Evolutionary conservation across 1,140 invertebrate genomes (phyloP), one percentile per base, ranked within the genome.

Genomic region (Heliconius himera): DNA sequence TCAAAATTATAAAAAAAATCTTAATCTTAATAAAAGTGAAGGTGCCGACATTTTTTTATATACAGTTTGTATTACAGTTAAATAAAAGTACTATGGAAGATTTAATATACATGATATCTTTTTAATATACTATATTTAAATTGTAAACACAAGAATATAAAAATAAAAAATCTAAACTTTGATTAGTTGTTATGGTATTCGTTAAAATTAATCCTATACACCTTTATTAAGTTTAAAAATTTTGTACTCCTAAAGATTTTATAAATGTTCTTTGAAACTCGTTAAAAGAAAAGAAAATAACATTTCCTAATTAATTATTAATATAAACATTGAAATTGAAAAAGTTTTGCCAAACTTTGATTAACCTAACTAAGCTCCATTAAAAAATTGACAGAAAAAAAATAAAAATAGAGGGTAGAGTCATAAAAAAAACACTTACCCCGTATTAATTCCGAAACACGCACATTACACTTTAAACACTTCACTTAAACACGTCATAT

Each of bases 381-480:
- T 18, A 13, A 1, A 66, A 13, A 66, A 56, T 22, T 20, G 8
- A 22, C n/a, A 22, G 3, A 66, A 29, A 66, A 66, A 26, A 11
- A 2, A 0, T 16, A 66, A 66, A 66, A 66, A 66, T 16, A 29
- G 8, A 11, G n/a, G 0, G 2, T 3, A 6, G 60, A 11, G 9
- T 22, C 26, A 29, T 6, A 26, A 26, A 29, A 66, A 29, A 29
- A 1, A 1, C 1, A 66, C 60, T 66, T 66, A 66, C 60, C 60
- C 60, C 60, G 54, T 66, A 66, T 66, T 66, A 66, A 66, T 66
- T 66, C 60, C 60, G n/a, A 66, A 66, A 66, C 60, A 66, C 60
- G 9, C 60, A 66, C 60, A 66, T 66, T 66, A 66, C 60, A 66
- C 60, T 66, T 66, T n/a, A 13, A 66, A 26, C 60, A 66, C 60